Evolutionary conservation across 2,888 invertebrate species (phyloP), one percentile per base, ranked within the genome.

Genomic region (Drosophila falleni): DNA sequence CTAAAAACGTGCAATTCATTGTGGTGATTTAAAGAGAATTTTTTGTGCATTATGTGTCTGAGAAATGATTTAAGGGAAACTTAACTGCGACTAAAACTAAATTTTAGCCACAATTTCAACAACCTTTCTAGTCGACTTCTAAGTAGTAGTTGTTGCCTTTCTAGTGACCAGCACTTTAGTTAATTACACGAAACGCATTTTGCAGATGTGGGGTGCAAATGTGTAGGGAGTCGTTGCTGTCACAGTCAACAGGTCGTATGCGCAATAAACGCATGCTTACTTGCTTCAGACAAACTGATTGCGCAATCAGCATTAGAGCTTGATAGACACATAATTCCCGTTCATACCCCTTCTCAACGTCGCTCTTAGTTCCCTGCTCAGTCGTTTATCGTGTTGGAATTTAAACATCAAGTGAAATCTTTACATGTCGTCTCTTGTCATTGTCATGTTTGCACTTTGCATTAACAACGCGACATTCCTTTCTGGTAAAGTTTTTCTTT

Each of bases 401-500:
- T 82, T 73, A 67, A 76, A 71, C 88, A 77, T 74, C 87, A 86
- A 72, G 83, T 71, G 70, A 63, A 71, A 86, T 83, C 87, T 75
- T 80, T 71, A 62, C 71, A 65, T 83, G 84, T 81, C 83, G 80
- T 72, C 81, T 67, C 78, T 69, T 86, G 87, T 83, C 87, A 62
- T 71, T 83, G 78, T 81, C 87, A 69, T 83, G 89, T 86, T 86
- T 73, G 77, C 81, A 83, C 68, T 86, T 83, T 81, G 70, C 87
- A 71, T 88, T 83, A 74, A 88, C 61, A 63, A 47, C 73, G 64
- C 33, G 23, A 37, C 29, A 37, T 23, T 64, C 50, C 41, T 62
- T 59, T 41, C 51, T 26, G 68, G 63, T 59, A 59, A 29, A 42
- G 31, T 65, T 62, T 58, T 62, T 37, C 42, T 46, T 55, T 63